Percentiles rank a stretch among this genome's conserved stretches.
Evolutionary conservation across 2,797 vertebrate species (phyloP).

Genomic region (Philypnodon macrostomus): DNA sequence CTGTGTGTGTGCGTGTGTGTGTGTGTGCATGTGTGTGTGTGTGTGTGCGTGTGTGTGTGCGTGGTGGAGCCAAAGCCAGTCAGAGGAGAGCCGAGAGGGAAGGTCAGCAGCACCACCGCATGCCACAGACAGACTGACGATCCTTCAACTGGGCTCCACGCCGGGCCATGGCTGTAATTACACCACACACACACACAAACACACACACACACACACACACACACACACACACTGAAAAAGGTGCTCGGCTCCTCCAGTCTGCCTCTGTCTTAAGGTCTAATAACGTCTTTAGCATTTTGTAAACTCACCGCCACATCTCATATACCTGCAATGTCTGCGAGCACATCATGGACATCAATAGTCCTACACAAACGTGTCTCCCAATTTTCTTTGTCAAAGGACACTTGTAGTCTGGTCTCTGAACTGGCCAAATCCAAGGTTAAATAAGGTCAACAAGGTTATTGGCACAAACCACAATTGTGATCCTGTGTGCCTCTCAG

Average conservation of each 20-base stretch:
- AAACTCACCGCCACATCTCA: conserved; percentile 26
- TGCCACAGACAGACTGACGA: conserved; percentile 78
- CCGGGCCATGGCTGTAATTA: conserved; percentile 75
- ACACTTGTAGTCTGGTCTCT: conserved; percentile 60
- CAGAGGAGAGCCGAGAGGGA: conserved; percentile 55
- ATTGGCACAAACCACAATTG: conserved; percentile 72
- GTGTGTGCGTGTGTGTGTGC: conserved; percentile 12
- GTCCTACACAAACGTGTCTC: conserved; percentile 43
- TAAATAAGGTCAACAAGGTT: conserved; percentile 70
- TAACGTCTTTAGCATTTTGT: conserved; percentile 29
- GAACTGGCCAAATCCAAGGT: conserved; percentile 61
- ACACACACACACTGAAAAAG: conserved; percentile 54
- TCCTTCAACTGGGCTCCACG: conserved; percentile 73
- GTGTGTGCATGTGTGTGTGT: conserved; percentile 12
- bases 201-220: conserved; percentile 34
- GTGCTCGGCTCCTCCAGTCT: conserved; percentile 47
- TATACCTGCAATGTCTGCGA: conserved; percentile 19
- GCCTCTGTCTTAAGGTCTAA: conserved; percentile 26
- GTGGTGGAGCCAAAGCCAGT: conserved; percentile 42
- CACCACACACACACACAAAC: conserved; percentile 52
- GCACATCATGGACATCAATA: conserved; percentile 22
- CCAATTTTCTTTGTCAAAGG: conserved; percentile 57
- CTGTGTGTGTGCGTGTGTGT: conserved; percentile 54
- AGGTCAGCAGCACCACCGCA: conserved; percentile 68
- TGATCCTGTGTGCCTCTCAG: conserved; percentile 61